Conservation (phyloP, 2,113 vertebrate genomes). For the Protobothrops flavoviridis region DNA sequence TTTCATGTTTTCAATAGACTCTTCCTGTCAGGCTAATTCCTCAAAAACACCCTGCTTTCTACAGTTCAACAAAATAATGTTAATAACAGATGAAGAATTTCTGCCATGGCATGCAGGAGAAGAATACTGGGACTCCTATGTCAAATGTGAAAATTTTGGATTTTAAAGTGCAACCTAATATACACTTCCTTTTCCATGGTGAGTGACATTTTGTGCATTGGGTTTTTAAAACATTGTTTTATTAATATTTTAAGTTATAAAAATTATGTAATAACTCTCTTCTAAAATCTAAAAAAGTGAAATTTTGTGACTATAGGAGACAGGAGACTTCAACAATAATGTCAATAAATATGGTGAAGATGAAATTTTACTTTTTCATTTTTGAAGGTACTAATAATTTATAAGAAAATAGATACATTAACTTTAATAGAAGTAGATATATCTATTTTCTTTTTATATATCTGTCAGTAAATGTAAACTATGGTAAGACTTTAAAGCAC, state of each 20-base stretch:
- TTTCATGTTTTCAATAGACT: slow-evolving; percentile 65
- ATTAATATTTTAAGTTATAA: background rate
- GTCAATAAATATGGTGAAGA: background rate
- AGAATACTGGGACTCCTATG: slow-evolving; percentile 76
- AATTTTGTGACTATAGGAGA: background rate
- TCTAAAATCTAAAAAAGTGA: background rate
- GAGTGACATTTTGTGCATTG: background rate
- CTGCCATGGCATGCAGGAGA: slow-evolving; percentile 78
- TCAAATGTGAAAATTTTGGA: slow-evolving; percentile 53
- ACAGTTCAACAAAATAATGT: slow-evolving; percentile 68
- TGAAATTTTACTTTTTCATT: background rate
- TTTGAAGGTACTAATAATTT: background rate
- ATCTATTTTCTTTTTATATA: background rate
- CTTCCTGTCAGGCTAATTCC: slow-evolving; percentile 36
- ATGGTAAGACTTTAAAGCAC: background rate
- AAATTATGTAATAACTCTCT: background rate
- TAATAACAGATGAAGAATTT: slow-evolving; percentile 77
- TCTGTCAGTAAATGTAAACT: background rate
- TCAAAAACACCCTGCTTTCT: slow-evolving; percentile 59
- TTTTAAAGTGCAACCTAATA: slow-evolving; percentile 42
- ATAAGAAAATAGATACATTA: background rate
- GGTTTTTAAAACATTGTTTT: background rate
- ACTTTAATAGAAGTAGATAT: background rate
- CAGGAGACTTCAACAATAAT: background rate
- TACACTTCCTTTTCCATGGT: background rate